phyloP scores from a whole-genome alignment of 1,140 invertebrate species.

The Pseudoatta argentina region DNA sequence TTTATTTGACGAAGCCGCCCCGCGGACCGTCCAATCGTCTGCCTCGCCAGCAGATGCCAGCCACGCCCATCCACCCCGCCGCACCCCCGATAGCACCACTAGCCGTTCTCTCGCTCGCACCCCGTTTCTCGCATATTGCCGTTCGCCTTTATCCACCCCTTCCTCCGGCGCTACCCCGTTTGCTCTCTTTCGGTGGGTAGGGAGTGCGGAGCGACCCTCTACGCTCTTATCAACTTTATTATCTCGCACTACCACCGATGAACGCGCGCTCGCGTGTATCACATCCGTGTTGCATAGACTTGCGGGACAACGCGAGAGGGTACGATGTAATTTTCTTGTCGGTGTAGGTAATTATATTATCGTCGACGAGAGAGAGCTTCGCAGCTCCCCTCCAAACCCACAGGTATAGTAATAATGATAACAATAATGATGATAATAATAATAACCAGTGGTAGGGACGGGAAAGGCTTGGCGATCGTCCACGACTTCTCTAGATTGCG shows the following conservation, averaged over 20 bases:
- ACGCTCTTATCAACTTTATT: constrained; percentile 87
- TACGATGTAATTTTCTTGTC: constrained; percentile 82
- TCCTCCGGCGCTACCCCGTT: constrained; percentile 50
- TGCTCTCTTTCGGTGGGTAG: constrained; percentile 64
- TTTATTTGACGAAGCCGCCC: constrained; percentile 86
- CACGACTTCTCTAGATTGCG: constrained; percentile 30
- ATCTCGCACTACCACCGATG: constrained; percentile 80
- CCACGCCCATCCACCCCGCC: constrained; percentile 81
- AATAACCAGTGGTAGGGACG: constrained; percentile 42
- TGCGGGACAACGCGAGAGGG: constrained; percentile 80
- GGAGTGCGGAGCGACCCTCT: constrained; percentile 69
- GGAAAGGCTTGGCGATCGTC: constrained; percentile 62
- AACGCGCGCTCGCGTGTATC: constrained; percentile 19
- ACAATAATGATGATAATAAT: constrained; percentile 73
- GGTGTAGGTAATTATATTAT: constrained; percentile 78
- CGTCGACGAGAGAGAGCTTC: constrained; percentile 29
- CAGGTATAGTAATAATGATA: constrained; percentile 63
- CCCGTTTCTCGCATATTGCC: constrained; percentile 53
- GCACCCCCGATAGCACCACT: constrained; percentile 26
- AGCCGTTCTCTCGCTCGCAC: constrained; percentile 54
- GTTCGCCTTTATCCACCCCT: constrained; percentile 35
- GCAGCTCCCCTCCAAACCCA: constrained; percentile 6
- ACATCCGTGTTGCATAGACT: constrained; percentile 31
- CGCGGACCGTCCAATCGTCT: constrained; percentile 81
- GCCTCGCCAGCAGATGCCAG: constrained; percentile 72